phyloP scores from a whole-genome alignment of 2,888 invertebrate genomes.

The Habroteleia sp. region DNA sequence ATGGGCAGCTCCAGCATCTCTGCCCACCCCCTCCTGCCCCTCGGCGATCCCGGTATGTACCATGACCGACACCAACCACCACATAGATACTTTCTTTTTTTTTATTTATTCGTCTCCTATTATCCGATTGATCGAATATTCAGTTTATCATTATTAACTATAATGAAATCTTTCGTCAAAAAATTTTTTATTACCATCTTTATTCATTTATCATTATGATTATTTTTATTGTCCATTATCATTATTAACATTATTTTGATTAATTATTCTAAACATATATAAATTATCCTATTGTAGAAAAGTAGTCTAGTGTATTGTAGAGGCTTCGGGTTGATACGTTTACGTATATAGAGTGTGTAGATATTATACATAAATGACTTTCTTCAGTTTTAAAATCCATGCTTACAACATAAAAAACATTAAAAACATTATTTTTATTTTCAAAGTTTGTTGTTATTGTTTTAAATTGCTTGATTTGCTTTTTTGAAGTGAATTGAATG shows the following conservation, averaged over 20 bases:
- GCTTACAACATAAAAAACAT: too few species aligned
- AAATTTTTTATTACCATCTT: not conserved
- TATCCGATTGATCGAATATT: conserved; percentile 22
- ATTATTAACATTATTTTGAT: conserved; percentile 11
- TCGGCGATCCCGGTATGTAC: conserved; percentile 85
- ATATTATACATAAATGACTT: too few species aligned
- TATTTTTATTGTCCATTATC: conserved; percentile 1
- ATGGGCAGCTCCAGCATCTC: conserved; percentile 94
- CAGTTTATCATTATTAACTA: conserved; percentile 17
- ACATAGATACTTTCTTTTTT: conserved; percentile 69
- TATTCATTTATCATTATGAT: too few species aligned
- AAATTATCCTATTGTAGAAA: conserved; percentile 50
- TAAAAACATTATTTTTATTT: too few species aligned
- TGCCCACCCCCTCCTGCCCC: conserved; percentile 96
- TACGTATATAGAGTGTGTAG: too few species aligned
- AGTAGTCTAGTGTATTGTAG: conserved; percentile 54
- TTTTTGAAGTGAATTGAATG: too few species aligned
- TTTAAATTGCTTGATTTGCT: too few species aligned
- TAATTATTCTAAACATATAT: conserved; percentile 21
- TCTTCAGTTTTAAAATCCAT: too few species aligned
- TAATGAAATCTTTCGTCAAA: not conserved
- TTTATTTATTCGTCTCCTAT: conserved; percentile 64
- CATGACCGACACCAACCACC: conserved; percentile 78
- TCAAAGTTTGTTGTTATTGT: too few species aligned
- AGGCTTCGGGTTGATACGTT: conserved; percentile 46